Conservation (phyloP, 2,113 vertebrate genomes). For the Tenrec ecaudatus region DNA sequence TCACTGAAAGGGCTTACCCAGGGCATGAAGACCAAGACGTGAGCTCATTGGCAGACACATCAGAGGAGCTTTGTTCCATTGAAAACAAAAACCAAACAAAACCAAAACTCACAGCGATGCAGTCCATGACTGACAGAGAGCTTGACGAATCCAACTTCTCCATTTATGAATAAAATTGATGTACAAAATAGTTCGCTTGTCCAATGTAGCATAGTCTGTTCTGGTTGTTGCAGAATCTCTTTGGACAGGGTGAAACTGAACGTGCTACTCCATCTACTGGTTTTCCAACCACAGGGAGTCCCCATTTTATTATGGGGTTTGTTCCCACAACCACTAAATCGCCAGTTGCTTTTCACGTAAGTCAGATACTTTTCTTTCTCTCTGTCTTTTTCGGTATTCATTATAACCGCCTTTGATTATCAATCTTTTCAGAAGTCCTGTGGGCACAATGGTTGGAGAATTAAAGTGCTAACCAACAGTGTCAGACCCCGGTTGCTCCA, state of each 20-base stretch:
- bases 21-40: neutral
- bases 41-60: neutral
- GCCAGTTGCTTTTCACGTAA: neutral
- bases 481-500: too few relatives aligned
- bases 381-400: neutral
- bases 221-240: neutral
- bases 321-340: neutral
- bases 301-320: neutral
- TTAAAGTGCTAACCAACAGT: too few relatives aligned
- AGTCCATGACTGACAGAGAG: neutral
- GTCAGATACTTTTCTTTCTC: neutral
- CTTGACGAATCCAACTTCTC: slow-evolving; percentile 1
- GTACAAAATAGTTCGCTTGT: neutral
- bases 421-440: neutral
- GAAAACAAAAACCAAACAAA: too few relatives aligned
- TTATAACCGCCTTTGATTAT: neutral
- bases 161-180: slow-evolving; percentile 7
- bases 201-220: neutral
- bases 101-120: too few relatives aligned
- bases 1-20: neutral
- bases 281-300: neutral
- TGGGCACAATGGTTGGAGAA: too few relatives aligned
- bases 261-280: neutral
- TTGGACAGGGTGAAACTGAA: neutral
- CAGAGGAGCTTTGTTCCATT: neutral